Percentiles rank a stretch among this genome's conserved stretches.
These are phyloP conservation scores for Perizoma flavofasciatum DNA, from an alignment of 2,888 invertebrate species.

Conservation along the genomic window DNA sequence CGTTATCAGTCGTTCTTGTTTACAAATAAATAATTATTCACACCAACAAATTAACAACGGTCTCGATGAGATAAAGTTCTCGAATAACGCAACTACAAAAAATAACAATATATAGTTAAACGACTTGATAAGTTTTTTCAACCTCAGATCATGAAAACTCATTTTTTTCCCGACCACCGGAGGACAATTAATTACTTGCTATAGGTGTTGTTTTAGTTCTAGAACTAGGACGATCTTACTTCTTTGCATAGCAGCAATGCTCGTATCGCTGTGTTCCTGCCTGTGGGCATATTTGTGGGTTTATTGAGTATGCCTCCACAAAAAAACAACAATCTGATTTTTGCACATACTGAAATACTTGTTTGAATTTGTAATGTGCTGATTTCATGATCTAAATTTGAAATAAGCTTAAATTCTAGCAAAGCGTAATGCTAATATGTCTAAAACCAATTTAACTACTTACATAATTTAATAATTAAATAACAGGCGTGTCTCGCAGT, in stretches of 20 bases:
- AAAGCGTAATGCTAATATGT: constrained; percentile 48
- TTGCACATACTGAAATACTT: constrained; percentile 16
- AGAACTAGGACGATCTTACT: no score
- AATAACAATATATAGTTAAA: constrained; percentile 35
- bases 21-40: constrained; percentile 62
- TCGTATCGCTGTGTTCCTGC: no score
- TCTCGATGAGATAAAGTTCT: constrained; percentile 49
- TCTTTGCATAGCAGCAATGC: no score
- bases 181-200: no score
- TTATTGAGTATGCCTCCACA: no score
- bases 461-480: constrained; percentile 26
- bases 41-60: constrained; percentile 68
- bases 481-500: constrained; percentile 40
- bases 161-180: not conserved
- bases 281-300: no score
- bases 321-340: no score
- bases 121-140: constrained; percentile 21
- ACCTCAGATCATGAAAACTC: constrained; percentile 41
- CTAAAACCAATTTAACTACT: constrained; percentile 38
- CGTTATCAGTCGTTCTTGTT: constrained; percentile 64
- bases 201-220: no score
- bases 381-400: constrained; percentile 36
- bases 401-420: constrained; percentile 42
- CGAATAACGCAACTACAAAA: constrained; percentile 51
- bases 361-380: not conserved